Conservation (phyloP, 1,140 invertebrate genomes). For the Orchestia grillus region DNA sequence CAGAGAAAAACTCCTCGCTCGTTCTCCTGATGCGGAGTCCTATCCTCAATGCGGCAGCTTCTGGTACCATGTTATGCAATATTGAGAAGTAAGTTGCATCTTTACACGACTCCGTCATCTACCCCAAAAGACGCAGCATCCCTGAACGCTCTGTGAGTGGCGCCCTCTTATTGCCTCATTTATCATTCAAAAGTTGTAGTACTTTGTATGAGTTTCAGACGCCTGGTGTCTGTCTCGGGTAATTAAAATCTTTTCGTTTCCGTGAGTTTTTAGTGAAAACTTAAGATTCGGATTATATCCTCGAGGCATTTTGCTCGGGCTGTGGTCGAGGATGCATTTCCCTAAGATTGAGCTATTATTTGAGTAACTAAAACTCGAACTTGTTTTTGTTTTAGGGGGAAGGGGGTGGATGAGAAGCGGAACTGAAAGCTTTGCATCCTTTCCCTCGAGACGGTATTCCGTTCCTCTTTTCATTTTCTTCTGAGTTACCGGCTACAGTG, state of each 20-base stretch:
- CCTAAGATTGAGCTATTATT: background rate
- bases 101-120: background rate
- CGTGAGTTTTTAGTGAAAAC: background rate
- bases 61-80: too few relatives aligned
- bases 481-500: too few relatives aligned
- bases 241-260: background rate
- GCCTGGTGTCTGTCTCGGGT: background rate
- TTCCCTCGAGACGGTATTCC: too few relatives aligned
- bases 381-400: background rate
- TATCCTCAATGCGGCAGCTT: too few relatives aligned
- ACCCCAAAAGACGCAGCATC: background rate
- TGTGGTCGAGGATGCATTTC: background rate
- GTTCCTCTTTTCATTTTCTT: too few relatives aligned
- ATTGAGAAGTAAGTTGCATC: background rate
- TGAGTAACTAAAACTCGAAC: background rate
- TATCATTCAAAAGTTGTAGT: background rate
- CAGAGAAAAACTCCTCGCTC: too few relatives aligned
- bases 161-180: background rate
- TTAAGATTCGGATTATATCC: background rate
- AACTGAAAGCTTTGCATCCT: too few relatives aligned
- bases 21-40: too few relatives aligned
- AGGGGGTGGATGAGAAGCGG: too few relatives aligned
- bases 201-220: background rate
- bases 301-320: background rate
- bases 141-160: background rate